These are phyloP conservation scores for Cyanoderma ruficeps DNA, from an alignment of 2,113 vertebrate species.

Conservation along the genomic window DNA sequence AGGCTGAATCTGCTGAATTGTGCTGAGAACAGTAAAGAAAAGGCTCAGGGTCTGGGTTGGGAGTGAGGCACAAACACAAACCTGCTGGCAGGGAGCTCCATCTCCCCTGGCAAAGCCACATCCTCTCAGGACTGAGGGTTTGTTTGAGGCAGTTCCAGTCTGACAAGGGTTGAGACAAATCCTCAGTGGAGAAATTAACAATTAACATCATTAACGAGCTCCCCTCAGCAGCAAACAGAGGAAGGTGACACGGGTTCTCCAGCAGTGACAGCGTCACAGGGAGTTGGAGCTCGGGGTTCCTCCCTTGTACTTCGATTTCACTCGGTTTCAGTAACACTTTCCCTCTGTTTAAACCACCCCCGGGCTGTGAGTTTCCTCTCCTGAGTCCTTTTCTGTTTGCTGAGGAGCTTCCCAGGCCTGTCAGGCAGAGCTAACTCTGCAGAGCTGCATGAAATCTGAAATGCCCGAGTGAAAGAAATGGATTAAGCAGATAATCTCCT, in stretches of 20 bases:
- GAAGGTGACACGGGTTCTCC: background rate
- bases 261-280: background rate
- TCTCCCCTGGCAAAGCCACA: background rate
- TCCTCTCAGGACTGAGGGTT: background rate
- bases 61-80: background rate
- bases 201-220: background rate
- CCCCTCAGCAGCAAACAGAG: background rate
- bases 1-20: background rate
- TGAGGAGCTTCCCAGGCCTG: background rate
- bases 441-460: background rate
- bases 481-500: slow-evolving; percentile 34
- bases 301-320: background rate
- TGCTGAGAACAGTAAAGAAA: background rate
- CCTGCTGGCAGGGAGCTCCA: background rate
- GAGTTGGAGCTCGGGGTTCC: background rate
- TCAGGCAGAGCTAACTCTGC: background rate
- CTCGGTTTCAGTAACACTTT: no score
- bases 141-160: background rate
- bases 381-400: background rate
- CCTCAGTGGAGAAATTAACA: background rate
- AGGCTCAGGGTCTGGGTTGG: background rate
- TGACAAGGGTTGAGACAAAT: background rate
- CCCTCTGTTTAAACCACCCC: background rate
- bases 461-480: background rate
- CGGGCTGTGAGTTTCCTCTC: background rate